A percentile compares a stretch with the other conserved stretches of the same genome.
phyloP scores from a whole-genome alignment of 1,140 invertebrate genomes.

The Helicoverpa zea region DNA sequence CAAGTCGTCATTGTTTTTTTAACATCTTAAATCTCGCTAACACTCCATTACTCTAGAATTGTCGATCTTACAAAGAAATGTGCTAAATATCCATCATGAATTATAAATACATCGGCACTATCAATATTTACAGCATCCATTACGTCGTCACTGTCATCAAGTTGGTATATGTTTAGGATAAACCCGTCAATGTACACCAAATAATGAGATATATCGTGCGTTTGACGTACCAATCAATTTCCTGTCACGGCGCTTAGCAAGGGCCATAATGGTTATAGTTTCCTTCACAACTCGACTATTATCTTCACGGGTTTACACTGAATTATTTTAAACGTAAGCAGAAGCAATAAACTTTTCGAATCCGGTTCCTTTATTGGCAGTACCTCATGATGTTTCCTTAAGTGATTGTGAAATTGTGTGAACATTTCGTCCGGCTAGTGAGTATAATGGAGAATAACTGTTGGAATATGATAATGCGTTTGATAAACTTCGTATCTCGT shows the following conservation, averaged over 20 bases:
- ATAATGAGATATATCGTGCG: conserved; percentile 27
- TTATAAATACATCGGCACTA: conserved; percentile 14
- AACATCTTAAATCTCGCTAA: background rate
- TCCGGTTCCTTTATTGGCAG: conserved; percentile 47
- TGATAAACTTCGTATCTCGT: conserved; percentile 40
- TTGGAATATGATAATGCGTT: conserved; percentile 43
- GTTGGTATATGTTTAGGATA: conserved; percentile 3
- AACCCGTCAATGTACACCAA: conserved; percentile 21
- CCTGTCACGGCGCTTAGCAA: conserved; percentile 33
- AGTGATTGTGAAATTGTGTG: conserved; percentile 43
- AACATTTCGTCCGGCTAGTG: conserved; percentile 21
- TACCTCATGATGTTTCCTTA: conserved; percentile 39
- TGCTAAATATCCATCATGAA: conserved; percentile 13
- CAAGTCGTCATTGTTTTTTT: background rate
- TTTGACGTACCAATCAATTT: conserved; percentile 41
- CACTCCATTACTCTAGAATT: background rate
- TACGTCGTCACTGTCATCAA: conserved; percentile 2
- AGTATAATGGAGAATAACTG: conserved; percentile 46
- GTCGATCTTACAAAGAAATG: conserved; percentile 18
- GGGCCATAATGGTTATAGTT: conserved; percentile 50
- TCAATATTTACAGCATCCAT: conserved; percentile 22
- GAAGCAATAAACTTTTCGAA: conserved; percentile 50
- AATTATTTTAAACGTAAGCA: conserved; percentile 52
- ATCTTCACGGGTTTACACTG: conserved; percentile 49
- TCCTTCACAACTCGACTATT: conserved; percentile 49